These are phyloP conservation scores for Mycetomoellerius zeteki DNA, from an alignment of 1,140 invertebrate species.

Conservation along the genomic window DNA sequence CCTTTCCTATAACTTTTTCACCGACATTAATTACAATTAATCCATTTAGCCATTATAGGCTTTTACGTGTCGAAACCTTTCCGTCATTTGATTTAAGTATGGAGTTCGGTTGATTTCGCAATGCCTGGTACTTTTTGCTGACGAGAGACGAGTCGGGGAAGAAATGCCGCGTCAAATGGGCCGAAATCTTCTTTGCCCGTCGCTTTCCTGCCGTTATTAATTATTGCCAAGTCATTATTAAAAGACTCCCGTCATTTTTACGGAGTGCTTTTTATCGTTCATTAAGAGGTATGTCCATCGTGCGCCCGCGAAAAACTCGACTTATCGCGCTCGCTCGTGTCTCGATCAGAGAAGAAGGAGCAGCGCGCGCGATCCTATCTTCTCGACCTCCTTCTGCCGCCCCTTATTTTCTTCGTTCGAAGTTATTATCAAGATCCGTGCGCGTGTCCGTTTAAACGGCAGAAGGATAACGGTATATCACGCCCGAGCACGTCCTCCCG, in stretches of 20 bases:
- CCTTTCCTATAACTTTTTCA: slow-evolving; percentile 1
- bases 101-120: slow-evolving; percentile 38
- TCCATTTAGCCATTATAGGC: slow-evolving; percentile 59
- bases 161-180: slow-evolving; percentile 30
- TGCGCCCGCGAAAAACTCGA: slow-evolving; percentile 66
- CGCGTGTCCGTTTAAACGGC: slow-evolving; percentile 60
- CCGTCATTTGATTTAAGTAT: slow-evolving; percentile 60
- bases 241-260: slow-evolving; percentile 52
- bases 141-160: slow-evolving; percentile 1
- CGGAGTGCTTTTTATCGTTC: slow-evolving; percentile 49
- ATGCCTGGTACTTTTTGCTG: slow-evolving; percentile 36
- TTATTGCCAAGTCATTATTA: slow-evolving; percentile 66
- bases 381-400: slow-evolving; percentile 44
- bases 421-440: slow-evolving; percentile 58
- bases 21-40: slow-evolving; percentile 51
- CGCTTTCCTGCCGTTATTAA: slow-evolving; percentile 61
- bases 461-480: slow-evolving; percentile 70
- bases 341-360: slow-evolving; percentile 58
- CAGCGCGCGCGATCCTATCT: slow-evolving; percentile 52
- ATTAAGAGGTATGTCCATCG: slow-evolving; percentile 63
- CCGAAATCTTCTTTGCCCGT: slow-evolving; percentile 53
- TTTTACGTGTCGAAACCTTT: slow-evolving; percentile 52
- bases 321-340: slow-evolving; percentile 62
- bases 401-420: slow-evolving; percentile 56
- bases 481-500: slow-evolving; percentile 57